Conservation (phyloP, 1,140 invertebrate species). For the Caenorhabditis latens region DNA sequence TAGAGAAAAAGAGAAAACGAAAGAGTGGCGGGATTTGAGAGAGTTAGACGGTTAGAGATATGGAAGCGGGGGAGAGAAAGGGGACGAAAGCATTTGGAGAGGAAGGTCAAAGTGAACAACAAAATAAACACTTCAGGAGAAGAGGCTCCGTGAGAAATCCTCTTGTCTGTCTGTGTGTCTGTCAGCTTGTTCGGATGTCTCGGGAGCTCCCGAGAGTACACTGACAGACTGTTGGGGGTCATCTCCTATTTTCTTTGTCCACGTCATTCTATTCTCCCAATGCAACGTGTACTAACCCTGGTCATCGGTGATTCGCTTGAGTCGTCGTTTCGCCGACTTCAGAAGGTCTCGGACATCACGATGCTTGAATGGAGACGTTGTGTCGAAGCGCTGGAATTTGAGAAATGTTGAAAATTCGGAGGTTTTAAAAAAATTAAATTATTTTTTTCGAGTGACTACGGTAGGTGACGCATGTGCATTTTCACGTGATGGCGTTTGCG, state of each 20-base stretch:
- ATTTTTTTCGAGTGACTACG: no score
- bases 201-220: no score
- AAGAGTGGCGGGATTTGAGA: not conserved
- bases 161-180: no score
- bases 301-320: not conserved
- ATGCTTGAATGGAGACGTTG: not conserved
- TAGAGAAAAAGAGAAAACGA: not conserved
- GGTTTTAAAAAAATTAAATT: no score
- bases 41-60: not conserved
- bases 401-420: not conserved
- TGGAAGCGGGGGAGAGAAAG: not conserved
- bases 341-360: constrained; percentile 14
- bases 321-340: constrained; percentile 5
- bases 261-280: no score
- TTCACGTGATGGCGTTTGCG: no score
- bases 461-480: no score
- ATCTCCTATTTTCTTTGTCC: no score
- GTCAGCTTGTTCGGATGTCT: no score
- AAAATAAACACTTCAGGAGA: not conserved
- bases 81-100: not conserved
- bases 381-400: constrained; percentile 15
- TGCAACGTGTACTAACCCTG: not conserved
- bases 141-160: not conserved
- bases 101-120: not conserved
- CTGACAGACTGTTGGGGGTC: no score